A percentile compares a stretch with the other conserved stretches of the same genome.
phyloP scores from a whole-genome alignment of 2,113 vertebrate genomes.

The Crotalus viridis region DNA sequence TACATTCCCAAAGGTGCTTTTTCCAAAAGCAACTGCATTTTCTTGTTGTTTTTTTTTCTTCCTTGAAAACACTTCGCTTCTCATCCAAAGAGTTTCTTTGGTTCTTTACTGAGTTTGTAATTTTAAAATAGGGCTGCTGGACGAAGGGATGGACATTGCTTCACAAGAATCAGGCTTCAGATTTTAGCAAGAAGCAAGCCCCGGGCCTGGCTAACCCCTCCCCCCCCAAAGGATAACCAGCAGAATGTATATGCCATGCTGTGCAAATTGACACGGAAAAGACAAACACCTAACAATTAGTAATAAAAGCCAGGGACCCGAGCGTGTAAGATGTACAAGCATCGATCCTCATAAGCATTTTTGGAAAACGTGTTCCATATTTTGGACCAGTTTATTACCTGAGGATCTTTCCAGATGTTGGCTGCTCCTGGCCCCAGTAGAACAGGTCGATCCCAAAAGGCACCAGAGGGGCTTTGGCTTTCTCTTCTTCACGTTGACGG shows the following conservation, averaged over 20 bases:
- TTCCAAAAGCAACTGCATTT: too few species aligned
- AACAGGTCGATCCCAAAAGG: conserved; percentile 90
- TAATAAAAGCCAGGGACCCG: neutral
- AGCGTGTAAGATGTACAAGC: too few species aligned
- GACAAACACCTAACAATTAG: neutral
- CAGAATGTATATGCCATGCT: too few species aligned
- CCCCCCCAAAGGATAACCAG: too few species aligned
- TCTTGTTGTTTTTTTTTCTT: rapidly evolving
- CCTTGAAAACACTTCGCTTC: too few species aligned
- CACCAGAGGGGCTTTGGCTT: conserved; percentile 76
- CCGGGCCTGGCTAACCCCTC: too few species aligned
- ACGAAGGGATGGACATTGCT: neutral
- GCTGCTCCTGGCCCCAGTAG: conserved; percentile 89
- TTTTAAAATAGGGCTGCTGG: neutral
- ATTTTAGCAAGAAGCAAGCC: neutral
- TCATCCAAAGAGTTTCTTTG: neutral
- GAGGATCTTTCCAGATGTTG: conserved; percentile 79
- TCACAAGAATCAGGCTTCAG: neutral
- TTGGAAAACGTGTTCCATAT: conserved; percentile 22
- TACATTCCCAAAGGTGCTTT: too few species aligned
- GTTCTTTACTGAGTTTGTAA: neutral
- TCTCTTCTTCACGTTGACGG: conserved; percentile 59
- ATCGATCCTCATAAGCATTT: neutral
- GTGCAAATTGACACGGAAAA: neutral
- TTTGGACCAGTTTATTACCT: conserved; percentile 74